Evolutionary conservation across 1,140 invertebrate genomes (phyloP).

Genomic region (Acromyrmex charruanus): DNA sequence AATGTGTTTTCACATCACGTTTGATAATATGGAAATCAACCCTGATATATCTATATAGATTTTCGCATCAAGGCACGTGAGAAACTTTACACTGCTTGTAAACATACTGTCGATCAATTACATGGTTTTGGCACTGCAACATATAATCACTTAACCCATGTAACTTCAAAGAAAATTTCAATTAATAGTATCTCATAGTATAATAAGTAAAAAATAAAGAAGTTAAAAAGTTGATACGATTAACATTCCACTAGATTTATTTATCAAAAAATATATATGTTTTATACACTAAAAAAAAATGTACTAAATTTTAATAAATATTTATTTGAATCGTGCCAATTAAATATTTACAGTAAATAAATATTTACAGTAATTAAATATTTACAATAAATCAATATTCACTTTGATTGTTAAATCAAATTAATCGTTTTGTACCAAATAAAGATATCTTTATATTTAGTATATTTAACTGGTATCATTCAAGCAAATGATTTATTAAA

Average conservation of each 20-base stretch:
- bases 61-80: background rate
- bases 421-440: too few relatives aligned
- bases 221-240: background rate
- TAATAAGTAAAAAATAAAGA: background rate
- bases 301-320: too few relatives aligned
- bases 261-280: background rate
- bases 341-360: too few relatives aligned
- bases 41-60: background rate
- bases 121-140: background rate
- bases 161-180: background rate
- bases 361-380: too few relatives aligned
- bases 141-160: background rate
- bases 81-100: conserved; percentile 9
- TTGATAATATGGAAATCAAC: conserved; percentile 53
- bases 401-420: too few relatives aligned
- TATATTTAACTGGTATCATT: too few relatives aligned
- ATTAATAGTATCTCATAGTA: background rate
- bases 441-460: too few relatives aligned
- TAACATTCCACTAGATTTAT: background rate
- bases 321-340: too few relatives aligned
- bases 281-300: too few relatives aligned
- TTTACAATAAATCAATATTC: too few relatives aligned
- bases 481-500: too few relatives aligned
- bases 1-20: background rate
- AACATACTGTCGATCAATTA: background rate